Evolutionary conservation across 1,140 invertebrate genomes (phyloP), one percentile per base, ranked within the genome.

Genomic region (Hylaeus volcanicus): DNA sequence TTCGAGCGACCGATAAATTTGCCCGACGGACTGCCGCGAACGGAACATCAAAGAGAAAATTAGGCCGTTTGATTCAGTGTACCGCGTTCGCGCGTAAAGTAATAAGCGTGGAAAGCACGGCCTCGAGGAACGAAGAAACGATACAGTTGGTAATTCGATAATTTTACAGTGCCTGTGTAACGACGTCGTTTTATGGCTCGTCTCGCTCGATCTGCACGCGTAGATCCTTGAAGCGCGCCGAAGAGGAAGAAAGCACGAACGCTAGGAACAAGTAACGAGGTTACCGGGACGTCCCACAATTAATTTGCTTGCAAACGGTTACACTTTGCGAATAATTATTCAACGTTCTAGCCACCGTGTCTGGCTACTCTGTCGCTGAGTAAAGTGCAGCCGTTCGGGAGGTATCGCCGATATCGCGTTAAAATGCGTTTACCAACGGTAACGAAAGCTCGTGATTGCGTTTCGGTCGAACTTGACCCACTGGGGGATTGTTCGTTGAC

Each of bases 241-340:
- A 9, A 56, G 51, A 84, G 43, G 48, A 71, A 77, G 80, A 77
- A 58, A 66, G 14, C 15, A 43, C 26, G 53, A 71, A 60, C 74
- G 51, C 61, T 69, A 73, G 48, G 70, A 83, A 73, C 79, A 71
- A 88, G 79, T 89, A 89, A 90, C 78, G 84, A 89, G 88, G 88
- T 90, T 90, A 90, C 83, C 88, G 83, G 86, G 86, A 89, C 84
- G 64, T 83, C 70, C 72, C 83, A 82, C 76, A 84, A 89, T 89
- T 89, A 88, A 90, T 88, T 90, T 86, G 64, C 79, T 84, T 74
- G 80, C 65, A 87, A 87, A 88, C 83, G 79, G 79, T 81, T 86
- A 74, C 79, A 75, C 69, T 88, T 75, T 77, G 81, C 71, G 82
- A 82, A 86, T 88, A 86, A 88, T 88, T 88, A 86, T 81, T 80